These are phyloP conservation scores for Clusia tigrina DNA, from an alignment of 2,888 invertebrate species.

Conservation along the genomic window DNA sequence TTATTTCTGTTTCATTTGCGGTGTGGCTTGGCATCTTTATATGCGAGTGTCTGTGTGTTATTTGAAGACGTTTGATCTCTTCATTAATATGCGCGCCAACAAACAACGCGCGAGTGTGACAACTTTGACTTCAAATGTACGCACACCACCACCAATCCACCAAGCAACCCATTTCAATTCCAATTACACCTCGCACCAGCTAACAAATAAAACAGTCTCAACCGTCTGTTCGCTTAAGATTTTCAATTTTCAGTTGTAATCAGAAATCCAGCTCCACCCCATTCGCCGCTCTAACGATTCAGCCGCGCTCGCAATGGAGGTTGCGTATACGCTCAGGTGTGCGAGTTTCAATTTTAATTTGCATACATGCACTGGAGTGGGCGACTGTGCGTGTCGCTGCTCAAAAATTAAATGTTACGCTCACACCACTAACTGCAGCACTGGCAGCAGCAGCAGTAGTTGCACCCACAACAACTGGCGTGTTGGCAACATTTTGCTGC, in stretches of 20 bases:
- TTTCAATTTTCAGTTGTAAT: slow-evolving; percentile 54
- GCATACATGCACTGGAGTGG: not conserved
- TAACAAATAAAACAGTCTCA: slow-evolving; percentile 19
- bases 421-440: not conserved
- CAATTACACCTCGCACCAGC: slow-evolving; percentile 1
- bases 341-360: slow-evolving; percentile 3
- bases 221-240: slow-evolving; percentile 43
- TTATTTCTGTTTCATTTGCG: slow-evolving; percentile 5
- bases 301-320: not conserved
- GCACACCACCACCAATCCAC: not conserved
- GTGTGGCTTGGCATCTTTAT: not conserved
- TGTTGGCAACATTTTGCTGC: slow-evolving; percentile 19
- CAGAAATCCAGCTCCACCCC: slow-evolving; percentile 30
- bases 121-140: not conserved
- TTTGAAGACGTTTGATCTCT: slow-evolving; percentile 20
- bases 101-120: not conserved
- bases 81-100: slow-evolving; percentile 25
- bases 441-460: not conserved
- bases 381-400: not conserved
- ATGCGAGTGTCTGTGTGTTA: not conserved
- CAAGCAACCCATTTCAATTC: not conserved
- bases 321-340: slow-evolving; percentile 9
- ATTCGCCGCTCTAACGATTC: no score
- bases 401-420: slow-evolving; percentile 16
- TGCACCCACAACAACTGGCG: not conserved